A percentile compares a stretch with the other conserved stretches of the same genome.
phyloP scores from a whole-genome alignment of 2,888 invertebrate species.

The Anarsia innoxiella region DNA sequence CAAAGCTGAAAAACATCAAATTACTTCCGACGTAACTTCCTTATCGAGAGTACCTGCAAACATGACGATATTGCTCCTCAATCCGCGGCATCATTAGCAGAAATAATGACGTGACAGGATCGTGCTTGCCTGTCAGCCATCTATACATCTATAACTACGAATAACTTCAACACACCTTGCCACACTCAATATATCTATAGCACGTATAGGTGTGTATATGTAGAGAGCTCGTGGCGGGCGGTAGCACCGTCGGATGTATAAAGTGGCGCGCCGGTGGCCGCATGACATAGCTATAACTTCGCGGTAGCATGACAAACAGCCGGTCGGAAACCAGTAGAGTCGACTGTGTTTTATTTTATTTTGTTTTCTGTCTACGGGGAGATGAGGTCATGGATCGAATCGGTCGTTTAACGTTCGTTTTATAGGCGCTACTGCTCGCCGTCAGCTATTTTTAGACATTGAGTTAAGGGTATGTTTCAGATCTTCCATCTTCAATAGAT shows the following conservation, averaged over 20 bases:
- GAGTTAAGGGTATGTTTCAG: no score
- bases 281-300: constrained; percentile 73
- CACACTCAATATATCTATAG: constrained; percentile 11
- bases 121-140: constrained; percentile 3
- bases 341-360: constrained; percentile 27
- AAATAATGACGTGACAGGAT: constrained; percentile 7
- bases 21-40: no score
- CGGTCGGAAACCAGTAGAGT: constrained; percentile 42
- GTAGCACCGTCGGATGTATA: constrained; percentile 68
- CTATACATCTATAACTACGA: not conserved
- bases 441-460: no score
- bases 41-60: no score
- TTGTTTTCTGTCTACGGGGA: constrained; percentile 4
- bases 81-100: not conserved
- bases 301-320: constrained; percentile 70
- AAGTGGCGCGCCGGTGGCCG: constrained; percentile 75
- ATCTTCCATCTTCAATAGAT: no score
- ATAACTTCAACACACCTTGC: constrained; percentile 11
- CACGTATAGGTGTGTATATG: constrained; percentile 15
- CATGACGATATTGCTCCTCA: no score
- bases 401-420: no score
- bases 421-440: no score
- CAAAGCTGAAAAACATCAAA: no score
- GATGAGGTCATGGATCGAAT: no score
- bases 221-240: constrained; percentile 47